Evolutionary conservation across 2,797 vertebrate genomes (phyloP), one percentile per base, ranked within the genome.

Genomic region (Triplophysa yarkandensis): DNA sequence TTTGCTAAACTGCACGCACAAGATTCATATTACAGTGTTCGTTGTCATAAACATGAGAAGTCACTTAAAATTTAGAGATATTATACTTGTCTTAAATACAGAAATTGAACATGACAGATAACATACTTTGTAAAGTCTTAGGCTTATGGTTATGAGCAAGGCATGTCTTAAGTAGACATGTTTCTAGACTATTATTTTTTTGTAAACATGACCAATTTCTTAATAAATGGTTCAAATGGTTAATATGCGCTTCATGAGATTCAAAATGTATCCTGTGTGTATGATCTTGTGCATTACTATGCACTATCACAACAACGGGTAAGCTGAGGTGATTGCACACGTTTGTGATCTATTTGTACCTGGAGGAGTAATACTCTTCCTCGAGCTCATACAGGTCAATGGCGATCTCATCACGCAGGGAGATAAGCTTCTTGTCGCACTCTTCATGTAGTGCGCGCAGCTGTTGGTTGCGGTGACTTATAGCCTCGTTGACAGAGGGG

Each of bases 311-410:
- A 39, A 7, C 19, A 2, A 72, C 21, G 60, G 27, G 50, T 25
- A 32, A 27, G 61, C 61, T 57, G 63, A 27, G 36, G 54, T 68
- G 44, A 75, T 30, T 75, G 36, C 44, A 60, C 69, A 83, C 83
- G 74, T 74, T 81, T 84, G 81, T 78, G 78, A 83, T 87, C 92
- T 98, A 99, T 92, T 95, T 97, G 94, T 98, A 99, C 98, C 98
- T 99, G 95, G 98, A 99, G 89, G 98, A 99, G 94, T 99, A 99
- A 94, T 97, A 98, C 91, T 99, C 98, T 95, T 99, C 98, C 92
- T 99, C 98, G 84, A 99, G 92, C 92, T 99, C 98, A 71, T 98
- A 99, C 57, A 99, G 95, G 91, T 99, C 98, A 27, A 97, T 90
- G 81, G 98, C 97, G 73, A 98, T 94, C 91, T 99, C 97, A 2